A percentile compares a stretch with the other conserved stretches of the same genome.
phyloP scores from a whole-genome alignment of 2,888 invertebrate genomes.

The Cephalotes varians region DNA sequence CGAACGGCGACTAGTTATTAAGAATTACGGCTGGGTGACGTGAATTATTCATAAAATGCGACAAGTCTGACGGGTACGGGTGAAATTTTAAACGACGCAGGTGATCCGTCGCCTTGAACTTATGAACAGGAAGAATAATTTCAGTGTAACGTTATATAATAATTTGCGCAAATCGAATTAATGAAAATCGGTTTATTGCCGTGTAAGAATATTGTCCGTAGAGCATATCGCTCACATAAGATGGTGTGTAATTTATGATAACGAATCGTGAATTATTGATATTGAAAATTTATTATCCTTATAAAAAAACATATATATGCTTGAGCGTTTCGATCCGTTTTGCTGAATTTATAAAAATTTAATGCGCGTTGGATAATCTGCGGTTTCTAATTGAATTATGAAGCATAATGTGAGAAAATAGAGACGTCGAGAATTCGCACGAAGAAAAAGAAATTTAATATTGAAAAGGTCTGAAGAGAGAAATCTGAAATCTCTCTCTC shows the following conservation, averaged over 20 bases:
- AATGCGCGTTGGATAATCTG: not conserved
- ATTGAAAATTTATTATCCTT: constrained; percentile 56
- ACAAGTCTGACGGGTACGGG: constrained; percentile 30
- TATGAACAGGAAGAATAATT: constrained; percentile 54
- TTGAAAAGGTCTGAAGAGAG: not conserved
- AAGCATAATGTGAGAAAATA: not conserved
- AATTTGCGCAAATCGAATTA: constrained; percentile 39
- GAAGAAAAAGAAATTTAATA: not conserved
- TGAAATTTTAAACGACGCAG: constrained; percentile 48
- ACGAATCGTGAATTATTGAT: constrained; percentile 60
- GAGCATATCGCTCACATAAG: not conserved
- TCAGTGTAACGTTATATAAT: constrained; percentile 44
- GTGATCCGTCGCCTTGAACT: constrained; percentile 58
- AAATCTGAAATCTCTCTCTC: not conserved
- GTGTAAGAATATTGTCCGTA: not conserved
- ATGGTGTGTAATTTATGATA: constrained; percentile 56
- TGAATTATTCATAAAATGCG: constrained; percentile 64
- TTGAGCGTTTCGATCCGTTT: not conserved
- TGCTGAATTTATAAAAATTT: constrained; percentile 8
- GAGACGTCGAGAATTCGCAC: not conserved
- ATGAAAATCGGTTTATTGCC: constrained; percentile 4
- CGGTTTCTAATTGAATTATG: constrained; percentile 26
- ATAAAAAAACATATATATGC: not conserved
- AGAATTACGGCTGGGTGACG: constrained; percentile 32
- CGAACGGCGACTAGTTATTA: constrained; percentile 45